Evolutionary conservation across 2,113 vertebrate genomes (phyloP).

Genomic region (Polypterus bichir): DNA sequence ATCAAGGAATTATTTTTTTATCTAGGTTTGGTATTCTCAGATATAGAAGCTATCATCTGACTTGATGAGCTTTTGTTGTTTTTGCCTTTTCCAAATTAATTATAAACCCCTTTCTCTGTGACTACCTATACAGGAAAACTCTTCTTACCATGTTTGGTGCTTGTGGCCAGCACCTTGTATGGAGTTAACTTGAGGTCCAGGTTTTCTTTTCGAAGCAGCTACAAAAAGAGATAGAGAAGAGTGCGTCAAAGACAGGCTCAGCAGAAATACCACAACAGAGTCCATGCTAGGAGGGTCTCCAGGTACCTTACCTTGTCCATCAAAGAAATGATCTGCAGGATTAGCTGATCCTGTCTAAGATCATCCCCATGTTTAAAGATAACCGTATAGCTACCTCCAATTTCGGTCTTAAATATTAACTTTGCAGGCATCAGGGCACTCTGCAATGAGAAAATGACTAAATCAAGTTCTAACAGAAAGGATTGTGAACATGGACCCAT

Average conservation of each 20-base stretch:
- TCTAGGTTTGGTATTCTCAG: no score
- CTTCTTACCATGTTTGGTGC: constrained; percentile 85
- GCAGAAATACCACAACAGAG: no score
- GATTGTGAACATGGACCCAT: no score
- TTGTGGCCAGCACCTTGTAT: constrained; percentile 94
- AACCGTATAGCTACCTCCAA: constrained; percentile 83
- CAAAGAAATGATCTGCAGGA: constrained; percentile 96
- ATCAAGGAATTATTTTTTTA: no score
- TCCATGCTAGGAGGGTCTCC: no score
- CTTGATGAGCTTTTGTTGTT: not conserved
- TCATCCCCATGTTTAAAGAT: constrained; percentile 98
- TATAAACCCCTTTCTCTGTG: no score
- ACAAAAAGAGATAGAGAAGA: constrained; percentile 3
- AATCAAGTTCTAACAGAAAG: no score
- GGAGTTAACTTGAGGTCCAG: constrained; percentile 92
- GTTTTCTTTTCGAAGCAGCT: constrained; percentile 93
- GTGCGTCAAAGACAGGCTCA: not conserved
- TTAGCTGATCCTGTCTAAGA: constrained; percentile 92
- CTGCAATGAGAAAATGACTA: constrained; percentile 35
- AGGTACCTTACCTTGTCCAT: constrained; percentile 80
- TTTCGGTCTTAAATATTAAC: constrained; percentile 88
- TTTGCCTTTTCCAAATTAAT: not conserved
- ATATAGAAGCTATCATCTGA: not conserved
- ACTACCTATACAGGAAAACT: no score
- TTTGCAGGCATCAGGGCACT: constrained; percentile 96